Conservation (phyloP, 2,888 invertebrate genomes). For the Podabrus alpinus region DNA sequence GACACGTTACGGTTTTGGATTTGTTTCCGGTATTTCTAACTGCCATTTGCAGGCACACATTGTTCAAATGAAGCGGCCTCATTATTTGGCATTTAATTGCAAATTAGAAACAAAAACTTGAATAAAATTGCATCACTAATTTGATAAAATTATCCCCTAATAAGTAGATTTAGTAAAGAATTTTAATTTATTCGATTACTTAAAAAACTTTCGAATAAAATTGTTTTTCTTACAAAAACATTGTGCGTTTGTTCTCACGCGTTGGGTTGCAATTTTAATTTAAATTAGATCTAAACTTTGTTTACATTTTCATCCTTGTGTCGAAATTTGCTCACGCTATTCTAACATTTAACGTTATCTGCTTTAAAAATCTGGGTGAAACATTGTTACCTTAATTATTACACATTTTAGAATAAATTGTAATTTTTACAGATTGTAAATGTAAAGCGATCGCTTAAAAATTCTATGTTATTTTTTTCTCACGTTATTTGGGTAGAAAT, state of each 20-base stretch:
- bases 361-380: not conserved
- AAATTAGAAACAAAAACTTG: constrained; percentile 7
- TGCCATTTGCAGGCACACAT: constrained; percentile 1
- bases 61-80: constrained; percentile 6
- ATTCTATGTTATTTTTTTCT: not conserved
- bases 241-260: not conserved
- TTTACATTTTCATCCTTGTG: constrained; percentile 6
- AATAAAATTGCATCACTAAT: not conserved
- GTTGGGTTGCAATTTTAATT: not conserved
- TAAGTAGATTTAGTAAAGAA: not conserved
- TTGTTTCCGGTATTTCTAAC: constrained; percentile 21
- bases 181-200: not conserved
- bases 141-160: not conserved
- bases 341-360: constrained; percentile 4
- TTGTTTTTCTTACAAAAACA: not conserved
- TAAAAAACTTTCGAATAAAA: not conserved
- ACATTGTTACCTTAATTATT: not conserved
- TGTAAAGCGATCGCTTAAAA: not conserved
- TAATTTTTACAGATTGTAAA: not conserved
- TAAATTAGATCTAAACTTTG: constrained; percentile 2
- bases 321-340: constrained; percentile 1
- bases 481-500: not conserved
- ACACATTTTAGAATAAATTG: not conserved
- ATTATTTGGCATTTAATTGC: constrained; percentile 20
- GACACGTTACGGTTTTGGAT: constrained; percentile 28